Percentiles rank a stretch among this genome's conserved stretches.
Evolutionary conservation across 2,888 invertebrate species (phyloP).

Genomic region (Dynastes maya): DNA sequence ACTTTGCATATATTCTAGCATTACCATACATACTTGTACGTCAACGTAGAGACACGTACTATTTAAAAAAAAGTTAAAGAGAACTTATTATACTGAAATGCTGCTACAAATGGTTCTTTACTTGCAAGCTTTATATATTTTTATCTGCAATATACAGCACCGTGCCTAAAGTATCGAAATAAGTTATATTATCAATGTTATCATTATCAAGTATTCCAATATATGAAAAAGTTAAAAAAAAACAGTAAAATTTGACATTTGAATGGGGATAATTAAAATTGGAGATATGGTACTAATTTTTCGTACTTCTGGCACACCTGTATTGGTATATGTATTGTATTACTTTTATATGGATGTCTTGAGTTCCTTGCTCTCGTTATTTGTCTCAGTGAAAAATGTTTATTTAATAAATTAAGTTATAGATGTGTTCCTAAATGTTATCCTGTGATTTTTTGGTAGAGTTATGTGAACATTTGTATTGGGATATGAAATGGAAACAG

Average conservation of each 20-base stretch:
- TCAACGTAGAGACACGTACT: background rate
- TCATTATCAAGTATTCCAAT: too few relatives aligned
- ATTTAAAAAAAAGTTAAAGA: background rate
- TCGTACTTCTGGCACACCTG: background rate
- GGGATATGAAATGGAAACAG: background rate
- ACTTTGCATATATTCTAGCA: background rate
- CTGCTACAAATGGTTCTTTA: constrained; percentile 37
- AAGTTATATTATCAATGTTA: background rate
- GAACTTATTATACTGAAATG: constrained; percentile 13
- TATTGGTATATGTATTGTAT: background rate
- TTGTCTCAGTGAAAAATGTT: background rate
- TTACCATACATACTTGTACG: background rate
- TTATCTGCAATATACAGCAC: constrained; percentile 6
- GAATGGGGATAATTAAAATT: too few relatives aligned
- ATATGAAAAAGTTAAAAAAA: too few relatives aligned
- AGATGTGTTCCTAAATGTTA: background rate
- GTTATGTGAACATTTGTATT: background rate
- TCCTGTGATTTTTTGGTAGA: background rate
- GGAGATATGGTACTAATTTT: background rate
- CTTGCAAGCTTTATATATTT: constrained; percentile 23
- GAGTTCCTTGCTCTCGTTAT: constrained; percentile 1
- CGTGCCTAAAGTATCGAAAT: background rate
- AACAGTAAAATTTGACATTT: too few relatives aligned
- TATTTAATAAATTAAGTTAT: background rate
- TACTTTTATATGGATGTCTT: background rate